Conservation (phyloP, 2,113 vertebrate genomes). For the Scophthalmus maximus region DNA sequence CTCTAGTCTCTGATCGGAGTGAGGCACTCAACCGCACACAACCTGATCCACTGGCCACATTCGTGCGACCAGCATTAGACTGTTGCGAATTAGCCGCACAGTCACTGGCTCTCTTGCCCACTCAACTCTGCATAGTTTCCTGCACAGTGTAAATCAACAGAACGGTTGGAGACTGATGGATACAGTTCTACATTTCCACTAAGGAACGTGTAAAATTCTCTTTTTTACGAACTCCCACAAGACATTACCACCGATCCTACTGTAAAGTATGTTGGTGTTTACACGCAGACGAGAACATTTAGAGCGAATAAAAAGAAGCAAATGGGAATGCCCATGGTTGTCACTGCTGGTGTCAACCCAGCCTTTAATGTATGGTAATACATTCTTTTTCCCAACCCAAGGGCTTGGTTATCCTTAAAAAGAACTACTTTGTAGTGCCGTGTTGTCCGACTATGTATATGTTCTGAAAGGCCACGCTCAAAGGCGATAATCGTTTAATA, state of each 20-base stretch:
- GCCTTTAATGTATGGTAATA: not conserved
- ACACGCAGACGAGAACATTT: not conserved
- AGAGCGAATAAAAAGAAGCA: not conserved
- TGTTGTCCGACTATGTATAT: not conserved
- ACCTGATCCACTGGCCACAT: not conserved
- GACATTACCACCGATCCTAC: not conserved
- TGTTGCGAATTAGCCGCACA: not conserved
- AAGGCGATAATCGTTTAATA: not conserved
- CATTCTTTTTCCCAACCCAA: not conserved
- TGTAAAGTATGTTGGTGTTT: not conserved
- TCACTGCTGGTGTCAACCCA: not conserved
- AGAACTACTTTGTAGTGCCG: not conserved
- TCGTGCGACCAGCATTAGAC: not conserved
- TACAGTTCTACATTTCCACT: not conserved
- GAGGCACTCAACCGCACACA: constrained; percentile 26
- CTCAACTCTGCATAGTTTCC: not conserved
- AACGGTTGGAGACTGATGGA: not conserved
- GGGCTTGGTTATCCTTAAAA: not conserved
- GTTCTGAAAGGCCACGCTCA: not conserved
- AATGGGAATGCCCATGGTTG: not conserved
- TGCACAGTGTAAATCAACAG: not conserved
- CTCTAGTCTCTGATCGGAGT: constrained; percentile 25
- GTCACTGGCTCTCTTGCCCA: not conserved
- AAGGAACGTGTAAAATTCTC: not conserved
- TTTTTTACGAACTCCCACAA: not conserved